A percentile compares a stretch with the other conserved stretches of the same genome.
phyloP scores from a whole-genome alignment of 2,113 vertebrate species.

The Protobothrops mucrosquamatus region DNA sequence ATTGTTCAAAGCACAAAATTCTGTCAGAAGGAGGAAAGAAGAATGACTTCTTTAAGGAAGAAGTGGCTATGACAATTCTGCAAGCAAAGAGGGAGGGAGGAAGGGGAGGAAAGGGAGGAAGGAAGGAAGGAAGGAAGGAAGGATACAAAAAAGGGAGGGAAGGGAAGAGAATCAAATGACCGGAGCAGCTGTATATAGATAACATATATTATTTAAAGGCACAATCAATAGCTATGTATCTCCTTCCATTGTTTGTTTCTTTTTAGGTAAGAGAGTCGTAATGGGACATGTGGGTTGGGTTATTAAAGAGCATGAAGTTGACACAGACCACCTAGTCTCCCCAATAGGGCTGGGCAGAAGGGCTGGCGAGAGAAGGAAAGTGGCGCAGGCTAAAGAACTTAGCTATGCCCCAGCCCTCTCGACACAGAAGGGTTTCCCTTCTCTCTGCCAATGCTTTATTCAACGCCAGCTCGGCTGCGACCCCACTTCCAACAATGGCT shows the following conservation, averaged over 20 bases:
- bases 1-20: background rate
- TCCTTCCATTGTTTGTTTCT: conserved; percentile 2
- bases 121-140: background rate
- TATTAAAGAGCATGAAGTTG: conserved; percentile 61
- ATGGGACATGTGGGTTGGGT: conserved; percentile 37
- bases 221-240: rapidly evolving
- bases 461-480: conserved; percentile 70
- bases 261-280: conserved; percentile 38
- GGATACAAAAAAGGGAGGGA: background rate
- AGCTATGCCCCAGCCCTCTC: conserved; percentile 69
- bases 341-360: conserved; percentile 64
- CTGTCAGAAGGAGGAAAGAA: conserved; percentile 42
- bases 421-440: conserved; percentile 76
- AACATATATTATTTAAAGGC: background rate
- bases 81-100: conserved; percentile 14
- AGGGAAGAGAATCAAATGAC: conserved; percentile 10
- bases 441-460: conserved; percentile 68
- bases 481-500: conserved; percentile 79
- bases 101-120: background rate
- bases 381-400: conserved; percentile 61
- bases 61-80: conserved; percentile 39
- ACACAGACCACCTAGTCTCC: conserved; percentile 50
- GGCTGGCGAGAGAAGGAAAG: conserved; percentile 54
- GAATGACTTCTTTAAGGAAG: conserved; percentile 44
- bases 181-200: background rate